These are phyloP conservation scores for Lates japonicus DNA, from an alignment of 2,797 vertebrate species.

Conservation along the genomic window DNA sequence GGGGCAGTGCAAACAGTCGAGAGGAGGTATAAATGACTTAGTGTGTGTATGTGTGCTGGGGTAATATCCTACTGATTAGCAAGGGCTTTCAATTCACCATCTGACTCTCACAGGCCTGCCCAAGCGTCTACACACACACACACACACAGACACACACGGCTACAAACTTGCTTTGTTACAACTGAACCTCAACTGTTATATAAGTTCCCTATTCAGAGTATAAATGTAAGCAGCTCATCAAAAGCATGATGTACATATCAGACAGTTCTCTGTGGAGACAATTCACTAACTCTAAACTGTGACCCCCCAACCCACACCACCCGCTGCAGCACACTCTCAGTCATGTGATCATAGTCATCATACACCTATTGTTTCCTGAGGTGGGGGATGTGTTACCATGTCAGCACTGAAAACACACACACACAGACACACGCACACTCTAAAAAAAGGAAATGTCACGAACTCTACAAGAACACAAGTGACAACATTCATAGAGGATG, in stretches of 20 bases:
- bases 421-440: background rate
- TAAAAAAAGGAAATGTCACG: background rate
- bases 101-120: too few species aligned
- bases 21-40: conserved; percentile 23
- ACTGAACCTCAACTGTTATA: too few species aligned
- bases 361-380: conserved; percentile 61
- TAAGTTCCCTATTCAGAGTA: conserved; percentile 46
- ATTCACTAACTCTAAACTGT: conserved; percentile 8
- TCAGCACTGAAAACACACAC: conserved; percentile 32
- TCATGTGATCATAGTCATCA: conserved; percentile 40
- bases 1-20: conserved; percentile 13
- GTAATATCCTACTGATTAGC: too few species aligned
- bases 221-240: conserved; percentile 71
- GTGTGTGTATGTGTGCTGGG: conserved; percentile 29
- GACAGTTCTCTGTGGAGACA: conserved; percentile 27
- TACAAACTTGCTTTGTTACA: too few species aligned
- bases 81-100: too few species aligned
- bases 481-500: background rate
- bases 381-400: conserved; percentile 52
- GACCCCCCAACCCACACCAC: conserved; percentile 12
- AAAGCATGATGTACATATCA: conserved; percentile 24
- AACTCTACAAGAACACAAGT: background rate
- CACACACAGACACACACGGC: conserved; percentile 23
- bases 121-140: too few species aligned
- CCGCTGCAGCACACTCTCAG: background rate